These are phyloP conservation scores for Eurypyga helias DNA, from an alignment of 2,113 vertebrate species.

Conservation along the genomic window DNA sequence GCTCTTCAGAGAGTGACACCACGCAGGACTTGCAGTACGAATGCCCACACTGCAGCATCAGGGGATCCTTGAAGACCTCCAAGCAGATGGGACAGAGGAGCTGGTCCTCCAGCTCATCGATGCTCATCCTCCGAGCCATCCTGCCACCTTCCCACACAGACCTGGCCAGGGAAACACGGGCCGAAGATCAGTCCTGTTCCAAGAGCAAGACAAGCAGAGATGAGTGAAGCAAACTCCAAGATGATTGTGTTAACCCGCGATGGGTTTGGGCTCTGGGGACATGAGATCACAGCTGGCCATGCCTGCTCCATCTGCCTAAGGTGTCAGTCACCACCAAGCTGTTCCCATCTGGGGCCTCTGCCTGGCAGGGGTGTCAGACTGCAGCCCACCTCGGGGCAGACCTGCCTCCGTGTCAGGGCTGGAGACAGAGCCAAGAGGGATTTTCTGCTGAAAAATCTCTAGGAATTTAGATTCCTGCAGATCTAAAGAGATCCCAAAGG, in stretches of 20 bases:
- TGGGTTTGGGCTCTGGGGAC: background rate
- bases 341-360: background rate
- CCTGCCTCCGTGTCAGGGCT: background rate
- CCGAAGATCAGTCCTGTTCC: background rate
- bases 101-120: constrained; percentile 77
- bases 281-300: background rate
- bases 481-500: background rate
- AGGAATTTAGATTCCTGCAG: background rate
- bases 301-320: background rate
- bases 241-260: background rate
- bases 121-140: constrained; percentile 77
- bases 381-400: background rate
- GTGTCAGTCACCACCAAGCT: background rate
- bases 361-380: background rate
- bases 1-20: constrained; percentile 69
- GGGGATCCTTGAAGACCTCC: constrained; percentile 83
- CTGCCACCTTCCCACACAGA: background rate
- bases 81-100: constrained; percentile 84
- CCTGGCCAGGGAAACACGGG: background rate
- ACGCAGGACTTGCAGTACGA: constrained; percentile 82
- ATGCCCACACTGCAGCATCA: constrained; percentile 85
- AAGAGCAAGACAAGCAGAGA: background rate
- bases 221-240: background rate
- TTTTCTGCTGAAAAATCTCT: background rate
- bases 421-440: background rate